A percentile compares a stretch with the other conserved stretches of the same genome.
Evolutionary conservation across 1,140 invertebrate species (phyloP).

Genomic region (Drosophila sturtevanti): DNA sequence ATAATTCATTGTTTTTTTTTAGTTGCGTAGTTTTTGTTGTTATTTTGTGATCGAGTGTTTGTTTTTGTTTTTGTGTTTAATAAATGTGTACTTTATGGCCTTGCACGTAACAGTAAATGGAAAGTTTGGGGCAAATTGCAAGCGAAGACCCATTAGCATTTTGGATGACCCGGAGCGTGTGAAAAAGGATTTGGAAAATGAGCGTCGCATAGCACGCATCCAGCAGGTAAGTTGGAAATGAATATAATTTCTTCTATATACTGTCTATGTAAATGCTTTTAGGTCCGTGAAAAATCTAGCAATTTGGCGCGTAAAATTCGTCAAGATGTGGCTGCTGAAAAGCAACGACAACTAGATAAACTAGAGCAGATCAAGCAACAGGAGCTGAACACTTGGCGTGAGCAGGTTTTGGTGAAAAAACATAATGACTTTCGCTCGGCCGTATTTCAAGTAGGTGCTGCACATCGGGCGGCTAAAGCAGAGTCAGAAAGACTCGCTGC

Average conservation of each 20-base stretch:
- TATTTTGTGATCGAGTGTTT: neutral
- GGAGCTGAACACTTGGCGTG: slow-evolving; percentile 70
- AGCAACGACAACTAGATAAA: slow-evolving; percentile 54
- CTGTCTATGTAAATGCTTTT: neutral
- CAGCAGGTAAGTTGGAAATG: slow-evolving; percentile 56
- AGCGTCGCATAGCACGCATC: slow-evolving; percentile 74
- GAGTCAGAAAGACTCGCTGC: slow-evolving; percentile 49
- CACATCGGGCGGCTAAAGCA: slow-evolving; percentile 64
- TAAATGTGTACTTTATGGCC: slow-evolving; percentile 36
- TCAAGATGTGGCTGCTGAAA: slow-evolving; percentile 61
- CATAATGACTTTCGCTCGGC: slow-evolving; percentile 65
- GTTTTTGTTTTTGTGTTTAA: neutral
- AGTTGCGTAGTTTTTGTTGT: neutral
- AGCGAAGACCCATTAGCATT: slow-evolving; percentile 12
- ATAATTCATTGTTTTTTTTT: too few relatives aligned
- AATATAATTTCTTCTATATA: neutral
- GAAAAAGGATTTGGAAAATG: slow-evolving; percentile 68
- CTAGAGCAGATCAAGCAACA: slow-evolving; percentile 55
- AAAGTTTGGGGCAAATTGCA: slow-evolving; percentile 36
- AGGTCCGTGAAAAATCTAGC: slow-evolving; percentile 78
- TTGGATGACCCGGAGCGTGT: slow-evolving; percentile 58
- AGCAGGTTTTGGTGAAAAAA: slow-evolving; percentile 69
- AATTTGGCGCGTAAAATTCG: slow-evolving; percentile 64
- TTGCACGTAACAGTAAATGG: slow-evolving; percentile 50
- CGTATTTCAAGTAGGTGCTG: slow-evolving; percentile 70